Conservation (phyloP, 2,888 invertebrate species). For the Drepana falcataria region DNA sequence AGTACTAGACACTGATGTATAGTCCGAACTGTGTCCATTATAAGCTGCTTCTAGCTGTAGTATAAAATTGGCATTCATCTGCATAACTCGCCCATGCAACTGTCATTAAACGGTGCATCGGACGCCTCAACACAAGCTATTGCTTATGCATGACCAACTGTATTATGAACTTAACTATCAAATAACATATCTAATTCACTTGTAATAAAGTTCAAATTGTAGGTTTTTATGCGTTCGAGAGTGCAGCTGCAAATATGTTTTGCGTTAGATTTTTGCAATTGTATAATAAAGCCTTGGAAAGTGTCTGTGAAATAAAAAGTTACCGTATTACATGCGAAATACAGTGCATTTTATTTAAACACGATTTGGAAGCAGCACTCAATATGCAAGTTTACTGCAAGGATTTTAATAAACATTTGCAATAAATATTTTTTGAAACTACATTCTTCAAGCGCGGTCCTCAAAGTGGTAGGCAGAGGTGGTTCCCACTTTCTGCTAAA, state of each 20-base stretch:
- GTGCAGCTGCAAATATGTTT: neutral
- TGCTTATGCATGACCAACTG: conserved; percentile 50
- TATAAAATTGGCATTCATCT: conserved; percentile 58
- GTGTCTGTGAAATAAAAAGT: conserved; percentile 19
- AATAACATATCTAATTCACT: neutral
- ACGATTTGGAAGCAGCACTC: conserved; percentile 26
- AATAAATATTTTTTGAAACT: conserved; percentile 35
- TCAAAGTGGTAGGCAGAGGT: too few relatives aligned
- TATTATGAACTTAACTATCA: neutral
- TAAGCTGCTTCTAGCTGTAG: conserved; percentile 19
- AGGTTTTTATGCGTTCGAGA: neutral
- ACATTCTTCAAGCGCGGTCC: too few relatives aligned
- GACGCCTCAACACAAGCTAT: conserved; percentile 58
- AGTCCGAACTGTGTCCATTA: neutral
- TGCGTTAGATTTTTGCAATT: conserved; percentile 10
- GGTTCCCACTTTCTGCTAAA: too few relatives aligned
- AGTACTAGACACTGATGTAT: conserved; percentile 1
- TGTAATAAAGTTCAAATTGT: neutral
- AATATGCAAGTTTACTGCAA: conserved; percentile 40
- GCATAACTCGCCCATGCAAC: conserved; percentile 54
- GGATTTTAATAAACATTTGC: conserved; percentile 52
- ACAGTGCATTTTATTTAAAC: too few relatives aligned
- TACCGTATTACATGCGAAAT: too few relatives aligned
- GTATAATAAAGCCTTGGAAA: conserved; percentile 25
- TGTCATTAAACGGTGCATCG: conserved; percentile 58